Percentiles rank a stretch among this genome's conserved stretches.
phyloP scores from a whole-genome alignment of 2,888 invertebrate species.

The Odontothrips loti region DNA sequence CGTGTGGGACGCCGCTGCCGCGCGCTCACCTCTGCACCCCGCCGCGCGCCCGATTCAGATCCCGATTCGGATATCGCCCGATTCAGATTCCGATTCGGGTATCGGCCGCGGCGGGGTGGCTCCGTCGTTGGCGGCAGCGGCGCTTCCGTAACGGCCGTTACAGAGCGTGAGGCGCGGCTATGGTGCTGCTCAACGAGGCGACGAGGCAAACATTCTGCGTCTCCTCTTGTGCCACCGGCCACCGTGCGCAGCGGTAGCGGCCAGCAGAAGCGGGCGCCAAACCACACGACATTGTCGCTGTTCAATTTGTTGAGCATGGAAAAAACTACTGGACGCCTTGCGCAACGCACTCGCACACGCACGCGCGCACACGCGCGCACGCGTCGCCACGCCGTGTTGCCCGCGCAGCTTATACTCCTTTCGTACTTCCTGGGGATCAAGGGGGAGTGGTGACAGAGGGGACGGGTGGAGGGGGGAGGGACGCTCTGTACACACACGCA shows the following conservation, averaged over 20 bases:
- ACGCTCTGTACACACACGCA: background rate
- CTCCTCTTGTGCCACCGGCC: background rate
- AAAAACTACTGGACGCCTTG: background rate
- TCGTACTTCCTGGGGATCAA: background rate
- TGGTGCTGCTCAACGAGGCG: too few relatives aligned
- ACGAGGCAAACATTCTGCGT: too few relatives aligned
- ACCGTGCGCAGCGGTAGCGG: too few relatives aligned
- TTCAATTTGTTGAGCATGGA: conserved; percentile 14
- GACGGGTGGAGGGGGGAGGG: background rate
- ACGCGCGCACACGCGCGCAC: background rate
- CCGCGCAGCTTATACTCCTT: background rate
- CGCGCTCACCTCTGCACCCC: background rate
- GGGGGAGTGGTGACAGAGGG: background rate
- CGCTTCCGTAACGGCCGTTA: too few relatives aligned
- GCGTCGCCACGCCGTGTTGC: background rate
- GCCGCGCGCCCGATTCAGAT: background rate
- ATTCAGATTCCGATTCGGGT: too few relatives aligned
- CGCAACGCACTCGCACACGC: background rate
- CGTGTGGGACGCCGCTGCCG: background rate
- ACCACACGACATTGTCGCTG: conserved; percentile 22
- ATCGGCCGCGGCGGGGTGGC: too few relatives aligned
- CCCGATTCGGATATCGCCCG: too few relatives aligned
- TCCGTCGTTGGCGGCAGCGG: too few relatives aligned
- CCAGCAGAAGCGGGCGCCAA: background rate
- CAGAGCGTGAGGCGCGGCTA: too few relatives aligned